Conservation (phyloP, 2,797 vertebrate genomes). For the Peromyscus melanophrys region DNA sequence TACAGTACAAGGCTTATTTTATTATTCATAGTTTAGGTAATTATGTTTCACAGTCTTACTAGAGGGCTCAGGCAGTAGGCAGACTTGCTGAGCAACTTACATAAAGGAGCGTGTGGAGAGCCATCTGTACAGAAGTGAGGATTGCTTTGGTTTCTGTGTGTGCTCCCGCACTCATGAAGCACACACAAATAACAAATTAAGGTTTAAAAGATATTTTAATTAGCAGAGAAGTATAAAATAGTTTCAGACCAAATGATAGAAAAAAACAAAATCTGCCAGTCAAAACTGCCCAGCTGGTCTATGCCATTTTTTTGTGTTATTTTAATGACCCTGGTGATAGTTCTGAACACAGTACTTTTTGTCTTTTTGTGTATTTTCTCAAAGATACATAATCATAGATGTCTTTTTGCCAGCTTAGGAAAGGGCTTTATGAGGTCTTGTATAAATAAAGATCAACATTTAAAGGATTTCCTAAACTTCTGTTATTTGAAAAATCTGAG, state of each 20-base stretch:
- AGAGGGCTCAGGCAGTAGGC: too few relatives aligned
- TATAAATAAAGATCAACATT: conserved; percentile 18
- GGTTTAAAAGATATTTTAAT: not conserved
- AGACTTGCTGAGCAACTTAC: not conserved
- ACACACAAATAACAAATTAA: not conserved
- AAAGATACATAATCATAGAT: not conserved
- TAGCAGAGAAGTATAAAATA: not conserved
- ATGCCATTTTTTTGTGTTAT: conserved; percentile 13
- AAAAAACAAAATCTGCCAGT: not conserved
- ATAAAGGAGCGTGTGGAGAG: too few relatives aligned
- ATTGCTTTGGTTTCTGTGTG: not conserved
- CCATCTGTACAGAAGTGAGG: too few relatives aligned
- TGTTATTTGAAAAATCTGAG: conserved; percentile 19
- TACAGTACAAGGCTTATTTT: not conserved
- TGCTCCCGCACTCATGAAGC: not conserved
- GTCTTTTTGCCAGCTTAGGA: conserved; percentile 24
- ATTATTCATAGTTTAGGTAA: not conserved
- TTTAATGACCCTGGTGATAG: conserved; percentile 32
- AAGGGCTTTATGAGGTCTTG: not conserved
- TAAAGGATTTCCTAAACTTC: conserved; percentile 34
- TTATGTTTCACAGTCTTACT: not conserved
- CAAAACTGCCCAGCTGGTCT: not conserved
- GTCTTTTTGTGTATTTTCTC: not conserved
- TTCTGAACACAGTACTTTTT: conserved; percentile 9
- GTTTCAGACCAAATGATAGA: not conserved